Base-by-base conservation (phyloP, 2,888 invertebrate species). In the Drosophila flavopinicola region DNA sequence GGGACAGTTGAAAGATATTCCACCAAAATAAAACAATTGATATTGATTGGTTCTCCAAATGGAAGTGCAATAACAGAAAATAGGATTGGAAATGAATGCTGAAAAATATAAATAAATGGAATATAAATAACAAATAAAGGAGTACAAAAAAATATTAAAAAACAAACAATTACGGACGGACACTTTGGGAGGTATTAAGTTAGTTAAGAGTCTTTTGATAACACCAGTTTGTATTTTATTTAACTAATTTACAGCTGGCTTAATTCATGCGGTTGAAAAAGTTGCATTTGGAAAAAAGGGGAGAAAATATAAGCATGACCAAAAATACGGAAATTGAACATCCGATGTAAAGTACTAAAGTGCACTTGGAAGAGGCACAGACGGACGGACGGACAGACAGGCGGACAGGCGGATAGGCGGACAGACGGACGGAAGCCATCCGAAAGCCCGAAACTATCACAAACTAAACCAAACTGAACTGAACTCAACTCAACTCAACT, bases 321-420 rank as follows among this genome's bases (percentile, higher is more conserved):
- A 33, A 41, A 58, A 60, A 54, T 53, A 33, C 79, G 83, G 84
- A 85, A 83, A 85, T 83, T 78, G 78, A 85, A 85, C 83, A 78
- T 85, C 83, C 85, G 75, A 44, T 69, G 67, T 49, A 63, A 72
- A 54, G 66, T 52, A 68, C 27, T 59, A 68, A 56, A 75, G 69
- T 78, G 65, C 75, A 56, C 17, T 38, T 38, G 59, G 13, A 59
- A 59, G 66, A 44, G 60, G 32, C 64, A 17, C 9, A 44, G 11
- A 20, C 29, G 41, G 24, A 32, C 35, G 23, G 66, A 39, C 51
- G 7, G 33, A 3, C 17, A 10, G 1, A 20, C 17, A 20, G 35
- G 11, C 44, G 29, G 20, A 20, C 20, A 51, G n/a, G n/a, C n/a
- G n/a, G n/a, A n/a, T n/a, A n/a, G n/a, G 53, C 51, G 45, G 45